These are phyloP conservation scores for Tricholaema leucomelas DNA, from an alignment of 2,113 vertebrate genomes.

Conservation along the genomic window DNA sequence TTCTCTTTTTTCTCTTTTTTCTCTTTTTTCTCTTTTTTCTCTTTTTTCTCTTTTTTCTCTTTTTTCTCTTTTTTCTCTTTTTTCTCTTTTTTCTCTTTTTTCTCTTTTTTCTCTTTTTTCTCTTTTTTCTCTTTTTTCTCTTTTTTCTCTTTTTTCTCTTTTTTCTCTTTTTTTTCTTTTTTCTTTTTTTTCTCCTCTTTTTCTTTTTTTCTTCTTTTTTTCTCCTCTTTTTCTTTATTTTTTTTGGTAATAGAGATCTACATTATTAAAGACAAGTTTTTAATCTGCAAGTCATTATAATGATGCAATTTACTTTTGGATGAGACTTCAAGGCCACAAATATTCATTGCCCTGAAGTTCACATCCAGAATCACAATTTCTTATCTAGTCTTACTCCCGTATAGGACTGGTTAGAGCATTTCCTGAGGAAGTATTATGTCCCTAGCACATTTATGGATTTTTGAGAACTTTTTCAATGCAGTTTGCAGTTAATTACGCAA, in stretches of 20 bases:
- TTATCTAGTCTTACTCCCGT: neutral
- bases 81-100: no score
- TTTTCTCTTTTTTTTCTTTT: no score
- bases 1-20: no score
- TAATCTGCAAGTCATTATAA: neutral
- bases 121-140: no score
- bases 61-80: no score
- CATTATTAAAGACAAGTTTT: neutral
- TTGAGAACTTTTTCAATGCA: neutral
- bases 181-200: no score
- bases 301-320: neutral
- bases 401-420: neutral
- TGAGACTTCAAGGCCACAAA: neutral
- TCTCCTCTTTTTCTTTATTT: no score
- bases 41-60: no score
- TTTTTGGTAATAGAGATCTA: neutral
- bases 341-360: neutral
- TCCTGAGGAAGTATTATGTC: neutral
- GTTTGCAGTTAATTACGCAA: neutral
- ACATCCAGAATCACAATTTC: neutral
- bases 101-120: no score
- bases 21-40: no score
- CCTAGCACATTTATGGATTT: neutral
- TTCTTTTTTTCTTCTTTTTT: neutral
- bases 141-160: no score